Evolutionary conservation across 2,113 vertebrate genomes (phyloP), one percentile per base, ranked within the genome.

Genomic region (Tricholaema leucomelas): DNA sequence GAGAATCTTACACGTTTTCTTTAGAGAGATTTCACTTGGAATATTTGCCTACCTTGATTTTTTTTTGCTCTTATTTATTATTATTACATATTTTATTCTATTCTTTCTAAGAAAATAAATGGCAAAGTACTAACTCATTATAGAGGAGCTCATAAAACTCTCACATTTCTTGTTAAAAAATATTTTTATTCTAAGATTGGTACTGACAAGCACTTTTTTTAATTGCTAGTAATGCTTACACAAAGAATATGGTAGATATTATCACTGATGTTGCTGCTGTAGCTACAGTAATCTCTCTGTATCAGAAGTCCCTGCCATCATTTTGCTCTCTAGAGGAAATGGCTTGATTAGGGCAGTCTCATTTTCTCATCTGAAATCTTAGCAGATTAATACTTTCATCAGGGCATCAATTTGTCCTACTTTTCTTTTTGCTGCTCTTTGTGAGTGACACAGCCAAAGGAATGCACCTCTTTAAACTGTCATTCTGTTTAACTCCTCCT

Each of bases 401-500:
- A 88, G 23, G 42, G 76, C 69, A 95, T 95, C 72, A 90, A 89
- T 87, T 94, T 89, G 91, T 94, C 90, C 78, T 65, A 96, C 85
- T 95, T 96, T 79, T 95, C 94, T 93, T 86, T 89, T 52, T 89
- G 74, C 65, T 94, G 17, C 85, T 96, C 91, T 87, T 33, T 81
- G 73, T 88, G 93, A 97, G 78, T 96, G 94, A 95, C 91, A 96
- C 78, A 91, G 63, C 91, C 60, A 95, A 96, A 96, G 91, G 87
- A 94, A 78, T 42, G 87, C 79, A 70, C 63, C 63, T 95, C 94
- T 96, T 96, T 96, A 95, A 96, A 90, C 80, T 96, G 95, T 90
- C 93, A 95, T 70, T 95, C 91, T 90, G 81, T 61, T 93, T 96
- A 95, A 96, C 94, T 95, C 95, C 96, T 97, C 93, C 96, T 97